These are phyloP conservation scores for Lordiphosa clarofinis DNA, from an alignment of 1,140 invertebrate genomes.

Conservation along the genomic window DNA sequence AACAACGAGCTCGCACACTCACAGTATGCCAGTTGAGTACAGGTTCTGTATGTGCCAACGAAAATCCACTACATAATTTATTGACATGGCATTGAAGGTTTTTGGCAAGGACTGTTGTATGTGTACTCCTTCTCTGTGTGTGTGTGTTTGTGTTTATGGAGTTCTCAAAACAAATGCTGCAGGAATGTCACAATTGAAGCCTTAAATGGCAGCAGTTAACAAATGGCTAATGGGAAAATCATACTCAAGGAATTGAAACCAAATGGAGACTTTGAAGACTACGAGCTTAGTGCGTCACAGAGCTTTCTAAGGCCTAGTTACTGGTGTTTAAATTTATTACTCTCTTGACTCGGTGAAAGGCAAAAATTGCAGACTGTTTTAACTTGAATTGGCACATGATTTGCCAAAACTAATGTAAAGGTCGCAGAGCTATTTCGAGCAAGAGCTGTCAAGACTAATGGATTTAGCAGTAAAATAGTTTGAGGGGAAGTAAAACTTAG, in stretches of 20 bases:
- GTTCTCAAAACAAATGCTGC: conserved; percentile 51
- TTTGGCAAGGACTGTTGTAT: conserved; percentile 45
- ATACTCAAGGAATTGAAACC: background rate
- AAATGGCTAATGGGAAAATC: background rate
- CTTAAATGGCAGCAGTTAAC: conserved; percentile 27
- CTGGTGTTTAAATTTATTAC: conserved; percentile 8
- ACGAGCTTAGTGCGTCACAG: no score
- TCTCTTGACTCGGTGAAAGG: background rate
- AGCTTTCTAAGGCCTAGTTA: background rate
- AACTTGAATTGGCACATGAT: no score
- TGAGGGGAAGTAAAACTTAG: no score
- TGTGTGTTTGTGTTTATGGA: conserved; percentile 11
- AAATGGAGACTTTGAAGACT: no score
- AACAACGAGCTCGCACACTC: conserved; percentile 8
- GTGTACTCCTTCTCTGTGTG: conserved; percentile 43
- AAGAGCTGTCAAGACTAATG: no score
- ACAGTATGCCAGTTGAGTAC: conserved; percentile 1
- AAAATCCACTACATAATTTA: conserved; percentile 75
- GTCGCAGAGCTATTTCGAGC: no score
- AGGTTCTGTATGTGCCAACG: conserved; percentile 26
- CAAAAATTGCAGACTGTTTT: no score
- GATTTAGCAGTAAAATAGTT: no score
- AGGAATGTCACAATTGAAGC: conserved; percentile 7
- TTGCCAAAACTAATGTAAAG: no score
- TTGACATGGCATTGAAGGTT: conserved; percentile 60